These are phyloP conservation scores for Genyomyrus donnyi DNA, from an alignment of 2,113 vertebrate genomes.

Conservation along the genomic window DNA sequence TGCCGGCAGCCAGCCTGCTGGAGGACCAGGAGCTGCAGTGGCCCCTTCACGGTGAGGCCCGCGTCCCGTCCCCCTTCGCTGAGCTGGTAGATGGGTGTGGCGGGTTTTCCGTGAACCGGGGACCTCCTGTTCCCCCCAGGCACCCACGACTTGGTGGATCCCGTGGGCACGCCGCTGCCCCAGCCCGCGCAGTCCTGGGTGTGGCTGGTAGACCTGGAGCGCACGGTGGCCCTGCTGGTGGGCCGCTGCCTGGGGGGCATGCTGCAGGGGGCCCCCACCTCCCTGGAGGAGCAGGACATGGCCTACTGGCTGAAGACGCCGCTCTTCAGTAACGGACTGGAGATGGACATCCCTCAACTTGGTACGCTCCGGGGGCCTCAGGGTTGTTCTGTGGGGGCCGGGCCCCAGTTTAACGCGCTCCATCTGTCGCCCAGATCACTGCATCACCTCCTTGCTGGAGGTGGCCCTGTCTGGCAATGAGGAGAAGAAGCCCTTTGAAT, in stretches of 20 bases:
- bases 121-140: slow-evolving; percentile 46
- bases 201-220: slow-evolving; percentile 94
- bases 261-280: slow-evolving; percentile 82
- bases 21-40: slow-evolving; percentile 97
- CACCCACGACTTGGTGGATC: slow-evolving; percentile 75
- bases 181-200: slow-evolving; percentile 82
- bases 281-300: slow-evolving; percentile 84
- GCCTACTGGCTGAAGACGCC: slow-evolving; percentile 91
- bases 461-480: slow-evolving; percentile 91
- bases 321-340: slow-evolving; percentile 86
- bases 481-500: slow-evolving; percentile 93
- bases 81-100: background rate
- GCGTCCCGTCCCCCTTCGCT: background rate
- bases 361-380: slow-evolving; percentile 56
- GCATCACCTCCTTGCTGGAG: slow-evolving; percentile 85
- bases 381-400: background rate
- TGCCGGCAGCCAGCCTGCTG: slow-evolving; percentile 83
- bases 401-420: background rate
- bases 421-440: slow-evolving; percentile 64
- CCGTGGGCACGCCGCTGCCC: slow-evolving; percentile 67
- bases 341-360: slow-evolving; percentile 83
- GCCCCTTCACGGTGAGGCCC: slow-evolving; percentile 82
- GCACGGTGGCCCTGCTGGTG: slow-evolving; percentile 83
- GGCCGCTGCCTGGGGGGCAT: slow-evolving; percentile 92
- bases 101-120: background rate